Base-by-base conservation (phyloP, 2,797 vertebrate species). In the Squalus acanthias region DNA sequence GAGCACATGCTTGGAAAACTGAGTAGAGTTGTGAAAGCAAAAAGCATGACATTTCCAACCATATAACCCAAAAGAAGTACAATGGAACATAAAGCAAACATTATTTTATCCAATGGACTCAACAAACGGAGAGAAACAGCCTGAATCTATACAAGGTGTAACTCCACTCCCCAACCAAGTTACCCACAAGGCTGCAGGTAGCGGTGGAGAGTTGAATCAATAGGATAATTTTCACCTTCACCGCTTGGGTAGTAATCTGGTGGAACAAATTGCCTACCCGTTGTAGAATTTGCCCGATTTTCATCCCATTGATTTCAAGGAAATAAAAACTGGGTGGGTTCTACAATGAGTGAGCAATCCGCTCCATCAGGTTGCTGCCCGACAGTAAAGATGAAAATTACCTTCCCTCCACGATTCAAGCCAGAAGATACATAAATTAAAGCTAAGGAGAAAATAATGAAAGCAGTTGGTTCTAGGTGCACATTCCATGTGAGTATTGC, bases 21-120 rank as follows among this genome's bases (percentile, higher is more conserved):
- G 94, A 57, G 15, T n/a, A n/a, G 53, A 92, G 70, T 22, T 95
- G 50, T 95, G 94, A 95, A 95, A 95, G 94, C 50, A 95, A 76
- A 74, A 95, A 3, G 50, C 94, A 57, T 57, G 17, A 95, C 72
- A 95, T 95, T 95, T 95, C 93, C 93, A 95, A 53, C 94, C 5
- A 33, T 57, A 33, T 57, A 60, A 57, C 22, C 70, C 29, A 76
- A 95, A 95, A 95, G 70, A 76, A 26, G 33, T 95, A 95, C 70
- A 95, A 95, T 57, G 70, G 26, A 95, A 95, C 70, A 76, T 53
- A 57, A 57, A 95, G 29, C 46, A 95, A 76, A 95, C 94, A 93
- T 76, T 53, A 95, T 53, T 76, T 57, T 53, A 95, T 76, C 13
- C 50, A 76, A 76, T 95, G 69, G 70, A 53, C 50, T 76, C 26